These are phyloP conservation scores for Amphibalanus amphitrite DNA, from an alignment of 1,140 invertebrate species.

Conservation along the genomic window DNA sequence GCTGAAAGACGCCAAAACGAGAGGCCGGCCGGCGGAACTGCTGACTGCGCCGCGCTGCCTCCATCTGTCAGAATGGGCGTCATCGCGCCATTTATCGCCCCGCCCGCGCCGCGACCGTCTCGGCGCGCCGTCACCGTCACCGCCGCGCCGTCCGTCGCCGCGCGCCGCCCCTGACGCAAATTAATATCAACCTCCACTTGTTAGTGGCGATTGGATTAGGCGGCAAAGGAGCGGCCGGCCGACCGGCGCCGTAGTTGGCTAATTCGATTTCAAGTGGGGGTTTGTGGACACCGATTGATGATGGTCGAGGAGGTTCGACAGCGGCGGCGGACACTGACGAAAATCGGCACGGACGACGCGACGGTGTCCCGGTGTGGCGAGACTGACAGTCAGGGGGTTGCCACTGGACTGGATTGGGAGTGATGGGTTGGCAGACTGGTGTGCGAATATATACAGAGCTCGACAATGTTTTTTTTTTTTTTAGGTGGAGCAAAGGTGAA, in stretches of 20 bases:
- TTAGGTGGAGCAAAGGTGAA: no score
- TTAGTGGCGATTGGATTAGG: background rate
- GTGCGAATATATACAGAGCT: no score
- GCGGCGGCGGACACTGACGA: no score
- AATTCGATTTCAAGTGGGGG: background rate
- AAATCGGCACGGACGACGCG: no score
- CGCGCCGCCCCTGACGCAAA: background rate
- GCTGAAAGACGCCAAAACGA: background rate
- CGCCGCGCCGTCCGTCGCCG: no score
- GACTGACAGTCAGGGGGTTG: no score
- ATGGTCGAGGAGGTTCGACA: background rate
- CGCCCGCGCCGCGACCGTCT: no score
- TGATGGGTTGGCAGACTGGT: no score
- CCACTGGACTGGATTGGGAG: no score
- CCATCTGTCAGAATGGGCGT: background rate
- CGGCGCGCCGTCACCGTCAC: no score
- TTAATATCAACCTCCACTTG: slow-evolving; percentile 1
- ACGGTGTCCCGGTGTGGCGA: no score
- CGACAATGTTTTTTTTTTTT: no score
- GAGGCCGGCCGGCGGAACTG: background rate
- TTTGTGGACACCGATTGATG: background rate
- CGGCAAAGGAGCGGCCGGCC: background rate
- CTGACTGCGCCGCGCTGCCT: background rate
- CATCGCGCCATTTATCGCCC: background rate
- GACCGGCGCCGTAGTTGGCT: background rate